phyloP scores from a whole-genome alignment of 1,140 invertebrate genomes.

The Epicauta chinensis region DNA sequence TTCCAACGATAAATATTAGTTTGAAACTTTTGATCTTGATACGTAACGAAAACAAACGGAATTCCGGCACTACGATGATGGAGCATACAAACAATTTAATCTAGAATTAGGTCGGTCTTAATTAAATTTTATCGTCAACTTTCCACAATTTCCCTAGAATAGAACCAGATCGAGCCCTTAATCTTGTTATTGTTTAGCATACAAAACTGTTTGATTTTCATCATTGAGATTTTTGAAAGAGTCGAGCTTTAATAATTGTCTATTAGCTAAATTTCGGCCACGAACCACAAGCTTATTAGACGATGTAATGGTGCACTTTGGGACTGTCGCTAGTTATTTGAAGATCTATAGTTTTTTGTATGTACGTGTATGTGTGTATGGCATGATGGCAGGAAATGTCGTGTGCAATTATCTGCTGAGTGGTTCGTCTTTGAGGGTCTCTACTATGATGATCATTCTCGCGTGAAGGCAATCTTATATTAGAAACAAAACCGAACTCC shows the following conservation, averaged over 20 bases:
- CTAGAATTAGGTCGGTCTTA: conserved; percentile 1
- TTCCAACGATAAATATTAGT: conserved; percentile 8
- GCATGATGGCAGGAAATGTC: conserved; percentile 19
- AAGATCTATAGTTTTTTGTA: conserved; percentile 4
- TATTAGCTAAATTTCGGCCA: conserved; percentile 18
- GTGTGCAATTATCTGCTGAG: conserved; percentile 20
- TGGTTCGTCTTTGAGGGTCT: conserved; percentile 19
- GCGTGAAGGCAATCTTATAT: neutral
- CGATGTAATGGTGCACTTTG: conserved; percentile 22
- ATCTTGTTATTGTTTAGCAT: too few relatives aligned
- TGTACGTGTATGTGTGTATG: conserved; percentile 7
- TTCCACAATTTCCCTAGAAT: neutral
- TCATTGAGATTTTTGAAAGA: too few relatives aligned
- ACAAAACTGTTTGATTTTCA: too few relatives aligned
- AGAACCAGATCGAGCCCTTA: too few relatives aligned
- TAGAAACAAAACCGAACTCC: too few relatives aligned
- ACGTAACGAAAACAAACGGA: conserved; percentile 11
- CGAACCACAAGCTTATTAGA: conserved; percentile 20
- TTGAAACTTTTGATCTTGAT: conserved; percentile 12
- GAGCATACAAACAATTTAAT: conserved; percentile 7
- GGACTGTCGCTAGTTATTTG: conserved; percentile 12
- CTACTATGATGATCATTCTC: conserved; percentile 7
- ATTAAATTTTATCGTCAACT: conserved; percentile 9
- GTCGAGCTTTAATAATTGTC: conserved; percentile 20
- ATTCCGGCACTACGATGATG: neutral